Conservation (phyloP, 2,797 vertebrate genomes). For the Leptoclinus maculatus region DNA sequence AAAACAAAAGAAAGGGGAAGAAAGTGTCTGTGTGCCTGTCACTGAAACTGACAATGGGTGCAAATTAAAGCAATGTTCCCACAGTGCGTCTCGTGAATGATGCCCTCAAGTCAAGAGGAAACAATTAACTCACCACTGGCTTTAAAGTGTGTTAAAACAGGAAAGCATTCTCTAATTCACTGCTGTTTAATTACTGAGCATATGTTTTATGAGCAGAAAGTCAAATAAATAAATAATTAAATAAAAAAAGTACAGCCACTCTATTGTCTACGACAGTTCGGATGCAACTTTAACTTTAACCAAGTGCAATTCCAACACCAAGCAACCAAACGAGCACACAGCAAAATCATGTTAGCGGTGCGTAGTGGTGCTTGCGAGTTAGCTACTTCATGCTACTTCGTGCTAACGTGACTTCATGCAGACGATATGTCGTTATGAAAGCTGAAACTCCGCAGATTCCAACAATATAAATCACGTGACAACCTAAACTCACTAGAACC, state of each 20-base stretch:
- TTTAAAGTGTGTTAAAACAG: conserved; percentile 31
- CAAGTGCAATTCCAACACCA: not conserved
- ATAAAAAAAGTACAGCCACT: not conserved
- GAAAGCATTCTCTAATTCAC: not conserved
- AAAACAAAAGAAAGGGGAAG: not conserved
- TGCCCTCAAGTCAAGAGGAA: conserved; percentile 44
- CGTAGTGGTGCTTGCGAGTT: too few relatives aligned
- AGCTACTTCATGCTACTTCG: too few relatives aligned
- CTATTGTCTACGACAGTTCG: conserved; percentile 1
- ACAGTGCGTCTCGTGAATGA: conserved; percentile 16
- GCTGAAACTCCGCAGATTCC: too few relatives aligned
- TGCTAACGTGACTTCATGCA: too few relatives aligned
- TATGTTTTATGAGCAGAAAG: conserved; percentile 20
- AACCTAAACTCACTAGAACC: too few relatives aligned
- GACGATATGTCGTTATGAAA: too few relatives aligned
- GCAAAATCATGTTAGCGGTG: not conserved
- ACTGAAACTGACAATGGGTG: not conserved
- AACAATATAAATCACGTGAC: too few relatives aligned
- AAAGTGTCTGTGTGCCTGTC: not conserved
- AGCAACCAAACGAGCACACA: not conserved
- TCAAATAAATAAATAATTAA: not conserved
- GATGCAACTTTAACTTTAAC: not conserved
- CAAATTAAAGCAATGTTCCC: conserved; percentile 31
- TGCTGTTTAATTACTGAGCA: conserved; percentile 30
- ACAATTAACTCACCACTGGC: conserved; percentile 32